Evolutionary conservation across 2,888 invertebrate genomes (phyloP).

Genomic region (Papilio demoleus): DNA sequence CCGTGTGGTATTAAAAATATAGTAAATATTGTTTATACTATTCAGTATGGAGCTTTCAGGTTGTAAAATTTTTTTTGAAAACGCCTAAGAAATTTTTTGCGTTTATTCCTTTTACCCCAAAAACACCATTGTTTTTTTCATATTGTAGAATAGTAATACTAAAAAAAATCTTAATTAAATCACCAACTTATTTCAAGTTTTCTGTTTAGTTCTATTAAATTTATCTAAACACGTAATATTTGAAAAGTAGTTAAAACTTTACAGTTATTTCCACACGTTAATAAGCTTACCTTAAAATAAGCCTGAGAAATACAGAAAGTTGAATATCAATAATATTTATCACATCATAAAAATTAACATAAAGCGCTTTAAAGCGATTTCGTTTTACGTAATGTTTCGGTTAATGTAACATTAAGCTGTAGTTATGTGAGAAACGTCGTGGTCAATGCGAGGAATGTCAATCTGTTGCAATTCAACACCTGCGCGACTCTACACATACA

Average conservation of each 20-base stretch:
- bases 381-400: slow-evolving; percentile 4
- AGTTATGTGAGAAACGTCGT: slow-evolving; percentile 18
- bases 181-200: not conserved
- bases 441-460: slow-evolving; percentile 61
- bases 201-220: not conserved
- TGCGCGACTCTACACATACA: slow-evolving; percentile 72
- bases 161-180: not conserved
- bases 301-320: slow-evolving; percentile 11
- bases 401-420: slow-evolving; percentile 22
- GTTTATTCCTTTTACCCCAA: no score
- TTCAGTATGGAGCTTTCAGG: no score
- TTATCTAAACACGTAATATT: not conserved
- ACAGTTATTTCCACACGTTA: not conserved
- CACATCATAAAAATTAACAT: slow-evolving; percentile 7
- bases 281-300: not conserved
- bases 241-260: not conserved
- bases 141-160: no score
- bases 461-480: slow-evolving; percentile 63
- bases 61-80: no score
- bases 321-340: slow-evolving; percentile 5
- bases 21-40: no score
- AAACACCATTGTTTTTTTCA: no score
- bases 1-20: no score
- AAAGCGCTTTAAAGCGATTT: slow-evolving; percentile 3
- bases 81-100: no score